Evolutionary conservation across 1,140 invertebrate genomes (phyloP).

Genomic region (Thalassaphorura encarpata): DNA sequence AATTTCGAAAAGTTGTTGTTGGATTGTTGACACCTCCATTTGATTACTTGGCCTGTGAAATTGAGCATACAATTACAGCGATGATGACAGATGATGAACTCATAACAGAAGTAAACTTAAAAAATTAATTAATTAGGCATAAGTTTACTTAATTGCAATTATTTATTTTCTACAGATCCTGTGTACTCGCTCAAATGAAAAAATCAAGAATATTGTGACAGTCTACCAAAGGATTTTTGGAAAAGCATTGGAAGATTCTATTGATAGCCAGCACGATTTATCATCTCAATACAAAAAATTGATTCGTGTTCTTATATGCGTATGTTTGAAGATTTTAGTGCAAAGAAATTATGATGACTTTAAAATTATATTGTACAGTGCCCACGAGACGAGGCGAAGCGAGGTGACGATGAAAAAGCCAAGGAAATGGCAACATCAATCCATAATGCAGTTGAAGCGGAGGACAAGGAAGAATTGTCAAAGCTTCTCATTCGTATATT

Average conservation of each 20-base stretch:
- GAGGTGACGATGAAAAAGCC: slow-evolving; percentile 3
- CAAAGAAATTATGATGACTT: neutral
- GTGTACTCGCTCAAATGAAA: slow-evolving; percentile 54
- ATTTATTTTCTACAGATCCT: slow-evolving; percentile 47
- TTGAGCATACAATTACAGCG: slow-evolving; percentile 56
- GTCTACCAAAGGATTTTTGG: slow-evolving; percentile 57
- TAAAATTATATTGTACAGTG: neutral
- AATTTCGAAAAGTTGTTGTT: slow-evolving; percentile 64
- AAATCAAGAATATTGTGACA: slow-evolving; percentile 52
- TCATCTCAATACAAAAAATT: slow-evolving; percentile 64
- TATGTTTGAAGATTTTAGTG: slow-evolving; percentile 27
- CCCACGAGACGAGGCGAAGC: slow-evolving; percentile 6
- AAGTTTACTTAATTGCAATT: neutral
- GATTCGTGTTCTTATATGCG: slow-evolving; percentile 51
- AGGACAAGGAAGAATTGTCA: no score
- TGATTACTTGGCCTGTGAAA: slow-evolving; percentile 58
- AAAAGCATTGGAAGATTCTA: slow-evolving; percentile 59
- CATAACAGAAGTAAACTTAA: slow-evolving; percentile 50
- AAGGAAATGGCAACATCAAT: slow-evolving; percentile 8
- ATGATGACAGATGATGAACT: slow-evolving; percentile 50
- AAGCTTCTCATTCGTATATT: slow-evolving; percentile 58
- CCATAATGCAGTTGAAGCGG: slow-evolving; percentile 9
- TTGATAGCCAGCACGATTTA: slow-evolving; percentile 62
- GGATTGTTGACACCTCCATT: slow-evolving; percentile 56
- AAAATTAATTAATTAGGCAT: no score